Conservation (phyloP, 2,113 vertebrate genomes). For the Semnopithecus entellus region DNA sequence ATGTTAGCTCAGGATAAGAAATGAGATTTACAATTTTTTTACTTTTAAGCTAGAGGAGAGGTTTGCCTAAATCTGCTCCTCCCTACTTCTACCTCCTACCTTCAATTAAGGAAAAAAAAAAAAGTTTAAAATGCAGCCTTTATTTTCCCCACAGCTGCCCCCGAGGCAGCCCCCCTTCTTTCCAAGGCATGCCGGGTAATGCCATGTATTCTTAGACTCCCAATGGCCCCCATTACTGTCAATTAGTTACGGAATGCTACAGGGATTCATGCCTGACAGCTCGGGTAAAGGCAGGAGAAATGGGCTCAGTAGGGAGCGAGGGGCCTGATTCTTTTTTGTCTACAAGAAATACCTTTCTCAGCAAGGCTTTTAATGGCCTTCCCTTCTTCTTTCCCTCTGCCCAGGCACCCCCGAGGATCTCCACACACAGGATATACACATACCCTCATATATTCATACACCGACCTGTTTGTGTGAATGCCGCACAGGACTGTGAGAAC, state of each 20-base stretch:
- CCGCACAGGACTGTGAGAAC: constrained; percentile 68
- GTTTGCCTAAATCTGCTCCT: constrained; percentile 57
- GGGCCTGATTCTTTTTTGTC: constrained; percentile 84
- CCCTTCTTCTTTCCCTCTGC: constrained; percentile 69
- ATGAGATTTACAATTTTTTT: neutral
- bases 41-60: constrained; percentile 54
- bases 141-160: constrained; percentile 86
- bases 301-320: constrained; percentile 89
- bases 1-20: constrained; percentile 41
- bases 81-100: constrained; percentile 47
- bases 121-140: constrained; percentile 82
- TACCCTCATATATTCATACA: constrained; percentile 33
- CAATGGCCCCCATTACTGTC: constrained; percentile 90
- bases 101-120: constrained; percentile 67
- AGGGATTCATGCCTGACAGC: constrained; percentile 90
- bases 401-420: constrained; percentile 8
- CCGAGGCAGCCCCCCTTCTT: constrained; percentile 65
- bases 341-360: constrained; percentile 89
- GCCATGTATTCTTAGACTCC: constrained; percentile 86
- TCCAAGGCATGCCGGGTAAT: constrained; percentile 84
- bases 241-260: constrained; percentile 92
- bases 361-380: constrained; percentile 78
- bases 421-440: constrained; percentile 52
- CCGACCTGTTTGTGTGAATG: neutral
- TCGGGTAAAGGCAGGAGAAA: constrained; percentile 88